Base-by-base conservation (phyloP, 2,113 vertebrate genomes). In the Danionella cerebrum region DNA sequence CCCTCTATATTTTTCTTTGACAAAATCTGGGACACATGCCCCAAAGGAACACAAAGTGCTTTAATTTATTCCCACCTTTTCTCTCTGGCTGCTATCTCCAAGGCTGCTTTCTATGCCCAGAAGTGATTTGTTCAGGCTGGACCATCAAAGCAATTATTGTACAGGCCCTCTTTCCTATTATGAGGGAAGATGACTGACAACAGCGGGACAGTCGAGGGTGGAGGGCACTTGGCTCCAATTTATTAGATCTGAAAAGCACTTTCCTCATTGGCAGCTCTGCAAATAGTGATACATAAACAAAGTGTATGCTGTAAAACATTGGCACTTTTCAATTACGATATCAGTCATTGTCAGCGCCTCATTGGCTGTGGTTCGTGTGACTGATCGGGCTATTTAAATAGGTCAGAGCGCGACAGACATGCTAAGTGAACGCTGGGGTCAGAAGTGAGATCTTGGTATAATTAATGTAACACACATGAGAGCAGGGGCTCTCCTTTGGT, bases 41-140 rank as follows among this genome's bases (percentile, higher is more conserved):
- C 92, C 94, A 87, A 78, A 95, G 93, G 95, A 94, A 91, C 90
- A 83, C 89, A 90, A 86, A 91, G 89, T 92, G 86, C 92, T 93
- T 95, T 92, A 94, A 93, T 98, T 95, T 92, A 92, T 96, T 97
- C 89, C 90, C 94, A 98, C 94, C 93, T 97, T 96, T 95, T 94
- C 89, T 95, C 90, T 90, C 89, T 87, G 88, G 87, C 90, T 92
- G 89, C 90, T 92, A 93, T 94, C 92, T 94, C 90, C 85, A 91
- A 94, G 91, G 90, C 91, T 84, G 81, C 86, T 88, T 86, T 87
- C 89, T 94, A 93, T 93, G 92, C 93, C 94, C 93, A 93, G 90
- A 95, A 96, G 93, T 96, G 94, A 93, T 96, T 95, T 92, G 91
- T 90, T 96, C 91, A 93, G 92, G 89, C 90, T 82, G 87, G 94